Evolutionary conservation across 2,797 vertebrate genomes (phyloP).

Genomic region (Columba guinea): DNA sequence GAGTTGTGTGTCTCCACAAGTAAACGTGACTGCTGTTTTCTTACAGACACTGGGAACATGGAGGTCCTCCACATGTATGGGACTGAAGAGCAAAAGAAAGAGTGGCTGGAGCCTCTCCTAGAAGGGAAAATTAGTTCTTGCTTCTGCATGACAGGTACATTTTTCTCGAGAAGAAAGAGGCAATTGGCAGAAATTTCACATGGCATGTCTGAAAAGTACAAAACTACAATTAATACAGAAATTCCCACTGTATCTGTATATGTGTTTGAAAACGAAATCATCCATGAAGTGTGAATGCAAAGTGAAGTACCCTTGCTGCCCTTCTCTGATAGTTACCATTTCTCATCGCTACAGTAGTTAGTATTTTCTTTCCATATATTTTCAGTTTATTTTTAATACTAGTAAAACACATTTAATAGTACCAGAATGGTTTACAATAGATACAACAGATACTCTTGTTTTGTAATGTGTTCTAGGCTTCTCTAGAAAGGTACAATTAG

Average conservation of each 20-base stretch:
- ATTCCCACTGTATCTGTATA: not conserved
- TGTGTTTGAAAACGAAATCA: not conserved
- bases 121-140: constrained; percentile 88
- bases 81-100: constrained; percentile 87
- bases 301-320: not conserved
- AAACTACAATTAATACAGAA: not conserved
- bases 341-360: not conserved
- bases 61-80: constrained; percentile 93
- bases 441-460: not conserved
- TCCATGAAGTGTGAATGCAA: not conserved
- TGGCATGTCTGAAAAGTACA: not conserved
- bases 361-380: not conserved
- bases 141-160: constrained; percentile 97
- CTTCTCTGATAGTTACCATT: not conserved
- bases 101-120: constrained; percentile 92
- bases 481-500: not conserved
- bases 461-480: not conserved
- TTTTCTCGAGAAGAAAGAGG: not conserved
- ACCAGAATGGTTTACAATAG: not conserved
- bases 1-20: not conserved
- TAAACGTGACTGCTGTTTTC: not conserved
- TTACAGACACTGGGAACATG: constrained; percentile 93
- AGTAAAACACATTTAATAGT: not conserved
- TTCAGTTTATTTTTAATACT: not conserved
- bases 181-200: not conserved